Conservation (phyloP, 2,113 vertebrate genomes). For the Morphnarchus princeps region DNA sequence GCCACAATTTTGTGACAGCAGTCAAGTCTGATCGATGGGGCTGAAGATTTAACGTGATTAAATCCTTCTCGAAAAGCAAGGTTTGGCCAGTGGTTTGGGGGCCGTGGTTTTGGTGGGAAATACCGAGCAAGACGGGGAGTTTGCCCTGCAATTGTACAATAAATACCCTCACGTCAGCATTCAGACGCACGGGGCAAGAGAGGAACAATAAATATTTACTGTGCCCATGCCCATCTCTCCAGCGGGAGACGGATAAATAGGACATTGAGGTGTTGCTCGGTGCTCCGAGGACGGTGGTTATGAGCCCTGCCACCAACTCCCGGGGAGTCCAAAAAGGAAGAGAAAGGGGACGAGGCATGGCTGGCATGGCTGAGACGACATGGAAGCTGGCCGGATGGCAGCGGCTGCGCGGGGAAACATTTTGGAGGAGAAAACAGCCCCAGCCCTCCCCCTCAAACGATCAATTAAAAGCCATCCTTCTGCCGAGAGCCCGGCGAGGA, state of each 20-base stretch:
- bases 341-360: neutral
- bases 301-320: neutral
- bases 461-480: constrained; percentile 77
- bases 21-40: neutral
- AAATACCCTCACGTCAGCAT: neutral
- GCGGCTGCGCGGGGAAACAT: constrained; percentile 43
- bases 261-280: neutral
- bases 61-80: constrained; percentile 10
- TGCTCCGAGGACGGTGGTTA: neutral
- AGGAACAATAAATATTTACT: neutral
- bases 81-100: neutral
- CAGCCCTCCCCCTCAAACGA: constrained; percentile 65
- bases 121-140: neutral
- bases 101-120: neutral
- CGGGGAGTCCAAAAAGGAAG: neutral
- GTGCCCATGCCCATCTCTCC: neutral
- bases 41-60: neutral
- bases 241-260: neutral
- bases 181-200: neutral
- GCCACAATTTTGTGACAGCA: neutral
- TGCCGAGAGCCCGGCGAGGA: constrained; percentile 41
- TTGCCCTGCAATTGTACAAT: neutral
- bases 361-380: neutral
- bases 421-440: constrained; percentile 43
- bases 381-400: neutral